These are phyloP conservation scores for Paramormyrops kingsleyae DNA, from an alignment of 2,113 vertebrate genomes.

Conservation along the genomic window DNA sequence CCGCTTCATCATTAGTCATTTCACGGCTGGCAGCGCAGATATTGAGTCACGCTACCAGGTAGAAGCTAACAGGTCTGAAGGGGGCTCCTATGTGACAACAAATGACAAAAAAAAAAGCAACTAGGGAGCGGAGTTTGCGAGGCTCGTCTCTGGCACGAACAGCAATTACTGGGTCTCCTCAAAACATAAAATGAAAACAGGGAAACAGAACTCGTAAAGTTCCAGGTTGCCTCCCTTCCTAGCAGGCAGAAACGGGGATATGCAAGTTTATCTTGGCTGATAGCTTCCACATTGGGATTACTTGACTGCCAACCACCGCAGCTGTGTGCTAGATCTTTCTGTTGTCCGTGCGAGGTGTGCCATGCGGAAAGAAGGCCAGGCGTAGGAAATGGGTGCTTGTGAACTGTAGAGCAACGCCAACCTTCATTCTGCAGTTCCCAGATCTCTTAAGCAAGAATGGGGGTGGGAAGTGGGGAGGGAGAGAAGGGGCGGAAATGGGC, in stretches of 20 bases:
- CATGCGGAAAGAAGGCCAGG: constrained; percentile 6
- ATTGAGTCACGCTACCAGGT: neutral
- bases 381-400: neutral
- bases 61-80: neutral
- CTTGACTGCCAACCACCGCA: constrained; percentile 25
- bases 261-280: constrained; percentile 45
- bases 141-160: neutral
- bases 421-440: neutral
- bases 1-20: neutral
- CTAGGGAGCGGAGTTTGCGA: neutral
- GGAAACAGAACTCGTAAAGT: neutral
- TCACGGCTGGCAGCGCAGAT: neutral
- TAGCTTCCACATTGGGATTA: constrained; percentile 41
- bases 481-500: neutral
- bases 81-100: neutral
- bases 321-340: constrained; percentile 38
- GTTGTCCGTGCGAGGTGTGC: constrained; percentile 30
- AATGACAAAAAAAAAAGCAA: neutral
- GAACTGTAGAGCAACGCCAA: neutral
- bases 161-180: neutral
- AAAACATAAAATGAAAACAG: neutral
- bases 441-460: neutral
- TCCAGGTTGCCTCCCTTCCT: neutral
- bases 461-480: neutral
- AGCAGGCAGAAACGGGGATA: neutral